phyloP scores from a whole-genome alignment of 2,113 vertebrate species.

The Lepidothrix coronata region DNA sequence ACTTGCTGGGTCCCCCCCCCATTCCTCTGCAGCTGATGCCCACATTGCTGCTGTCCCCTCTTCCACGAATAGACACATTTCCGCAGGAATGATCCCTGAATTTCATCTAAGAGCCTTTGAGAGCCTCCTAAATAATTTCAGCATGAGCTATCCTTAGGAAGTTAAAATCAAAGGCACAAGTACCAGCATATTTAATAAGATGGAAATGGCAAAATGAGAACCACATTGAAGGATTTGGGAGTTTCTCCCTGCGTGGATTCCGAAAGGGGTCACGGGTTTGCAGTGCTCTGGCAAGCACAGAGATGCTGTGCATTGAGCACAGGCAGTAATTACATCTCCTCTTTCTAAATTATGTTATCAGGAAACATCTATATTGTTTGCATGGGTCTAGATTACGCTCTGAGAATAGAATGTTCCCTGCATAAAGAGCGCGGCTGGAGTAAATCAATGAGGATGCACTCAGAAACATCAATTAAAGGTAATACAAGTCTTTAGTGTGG shows the following conservation, averaged over 20 bases:
- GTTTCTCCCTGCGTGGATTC: not conserved
- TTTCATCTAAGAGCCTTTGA: not conserved
- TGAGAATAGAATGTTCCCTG: constrained; percentile 66
- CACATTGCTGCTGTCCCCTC: not conserved
- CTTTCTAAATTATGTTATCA: constrained; percentile 61
- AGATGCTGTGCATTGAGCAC: constrained; percentile 6
- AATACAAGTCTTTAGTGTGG: constrained; percentile 40
- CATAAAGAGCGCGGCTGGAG: constrained; percentile 30
- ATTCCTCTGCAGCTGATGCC: not conserved
- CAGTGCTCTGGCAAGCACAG: not conserved
- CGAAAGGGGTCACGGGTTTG: not conserved
- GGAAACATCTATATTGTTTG: constrained; percentile 54
- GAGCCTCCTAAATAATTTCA: constrained; percentile 46
- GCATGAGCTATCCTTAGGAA: not conserved
- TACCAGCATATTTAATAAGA: not conserved
- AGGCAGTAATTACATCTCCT: constrained; percentile 47
- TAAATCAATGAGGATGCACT: constrained; percentile 66
- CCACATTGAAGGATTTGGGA: constrained; percentile 7
- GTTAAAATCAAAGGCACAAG: constrained; percentile 27
- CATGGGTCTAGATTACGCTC: constrained; percentile 41
- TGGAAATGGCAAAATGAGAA: constrained; percentile 33
- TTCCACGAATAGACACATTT: not conserved
- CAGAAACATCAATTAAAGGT: constrained; percentile 66
- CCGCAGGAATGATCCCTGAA: not conserved
- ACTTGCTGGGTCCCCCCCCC: not conserved